Evolutionary conservation across 2,888 invertebrate genomes (phyloP), one percentile per base, ranked within the genome.

Genomic region (Omphaloscelis lunosa): DNA sequence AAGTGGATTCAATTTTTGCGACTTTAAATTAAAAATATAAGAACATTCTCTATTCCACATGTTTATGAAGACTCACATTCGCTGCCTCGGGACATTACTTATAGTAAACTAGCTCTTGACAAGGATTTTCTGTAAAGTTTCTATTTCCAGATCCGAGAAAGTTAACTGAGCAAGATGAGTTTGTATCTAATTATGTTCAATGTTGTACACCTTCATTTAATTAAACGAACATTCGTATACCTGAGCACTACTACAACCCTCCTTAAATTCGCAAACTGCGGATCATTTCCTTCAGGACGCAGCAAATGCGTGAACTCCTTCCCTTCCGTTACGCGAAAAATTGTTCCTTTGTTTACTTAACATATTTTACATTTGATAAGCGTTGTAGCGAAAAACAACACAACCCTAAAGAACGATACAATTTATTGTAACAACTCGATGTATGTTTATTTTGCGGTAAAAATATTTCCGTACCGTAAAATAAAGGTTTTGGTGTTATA

Each of bases 301-400:
- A 20, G 68, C 39, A 73, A 80, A 83, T 70, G 48, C 41, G 51
- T 51, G n/a, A 80, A 79, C 63, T 75, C 61, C 39, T 79, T 67
- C 51, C 62, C 29, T 67, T 59, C 65, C 62, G 65, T 67, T 69
- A 72, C 27, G 53, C 72, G 72, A 75, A 77, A 79, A 66, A 63
- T 41, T 53, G 58, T 67, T 77, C 68, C 68, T 86, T 81, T 86
- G 77, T 82, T 82, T 82, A 75, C 71, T 78, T 82, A 29, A n/a
- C 76, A 82, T 82, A 84, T 88, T 86, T 80, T 72, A 79, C 74
- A 75, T 86, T 84, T 82, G 79, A 71, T 80, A 84, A 75, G 75
- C 77, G 39, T 77, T 81, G 58, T 74, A 75, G 67, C 66, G 71
- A 76, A 85, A 88, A 77, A 83, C 77, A 82, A 78, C 65, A 80